Evolutionary conservation across 2,888 invertebrate genomes (phyloP).

Genomic region (Fragum fragum): DNA sequence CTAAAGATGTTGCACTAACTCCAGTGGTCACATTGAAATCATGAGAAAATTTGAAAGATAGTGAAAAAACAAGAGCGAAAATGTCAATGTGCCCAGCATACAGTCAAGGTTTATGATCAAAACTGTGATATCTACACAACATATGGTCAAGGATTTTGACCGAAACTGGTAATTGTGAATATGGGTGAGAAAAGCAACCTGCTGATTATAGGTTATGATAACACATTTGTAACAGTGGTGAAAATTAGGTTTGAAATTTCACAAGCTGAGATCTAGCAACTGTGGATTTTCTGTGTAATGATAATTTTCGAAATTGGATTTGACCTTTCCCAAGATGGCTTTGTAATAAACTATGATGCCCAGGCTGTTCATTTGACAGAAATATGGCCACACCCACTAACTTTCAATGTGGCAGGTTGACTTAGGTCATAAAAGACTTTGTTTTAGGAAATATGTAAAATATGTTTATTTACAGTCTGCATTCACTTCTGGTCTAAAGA

Average conservation of each 20-base stretch:
- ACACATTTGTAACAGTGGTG: constrained; percentile 10
- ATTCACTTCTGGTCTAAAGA: no score
- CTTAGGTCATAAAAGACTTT: no score
- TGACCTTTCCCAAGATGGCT: constrained; percentile 6
- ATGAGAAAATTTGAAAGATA: no score
- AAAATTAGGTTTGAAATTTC: constrained; percentile 25
- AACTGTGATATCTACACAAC: constrained; percentile 8
- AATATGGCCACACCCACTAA: no score
- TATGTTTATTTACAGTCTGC: no score
- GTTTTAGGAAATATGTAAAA: no score
- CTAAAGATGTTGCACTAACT: no score
- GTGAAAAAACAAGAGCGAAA: background rate
- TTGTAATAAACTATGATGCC: no score
- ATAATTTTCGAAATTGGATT: constrained; percentile 5
- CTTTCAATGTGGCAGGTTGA: no score
- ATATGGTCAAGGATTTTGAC: background rate
- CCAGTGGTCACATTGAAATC: no score
- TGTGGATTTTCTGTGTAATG: constrained; percentile 1
- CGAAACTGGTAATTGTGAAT: constrained; percentile 7
- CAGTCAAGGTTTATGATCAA: background rate
- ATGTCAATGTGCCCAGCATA: background rate
- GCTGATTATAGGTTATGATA: constrained; percentile 10
- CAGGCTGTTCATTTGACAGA: no score
- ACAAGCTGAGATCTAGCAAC: background rate
- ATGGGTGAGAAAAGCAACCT: constrained; percentile 12